Percentiles rank a stretch among this genome's conserved stretches.
Evolutionary conservation across 37 sponge, comb jelly and placozoan genomes (phyloP).

Genomic region (Beroe forskalii): DNA sequence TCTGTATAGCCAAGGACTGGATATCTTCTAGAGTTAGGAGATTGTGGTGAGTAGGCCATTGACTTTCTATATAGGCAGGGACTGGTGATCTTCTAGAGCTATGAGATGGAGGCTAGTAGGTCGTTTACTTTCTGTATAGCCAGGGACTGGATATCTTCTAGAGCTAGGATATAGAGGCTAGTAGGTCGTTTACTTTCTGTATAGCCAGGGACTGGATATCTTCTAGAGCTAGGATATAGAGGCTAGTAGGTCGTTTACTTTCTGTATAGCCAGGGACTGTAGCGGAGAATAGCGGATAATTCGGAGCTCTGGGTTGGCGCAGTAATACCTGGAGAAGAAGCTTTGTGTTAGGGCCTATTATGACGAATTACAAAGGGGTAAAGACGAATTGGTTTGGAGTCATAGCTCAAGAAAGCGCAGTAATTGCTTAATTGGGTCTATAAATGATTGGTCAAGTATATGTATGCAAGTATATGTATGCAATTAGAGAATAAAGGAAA

Average conservation of each 20-base stretch:
- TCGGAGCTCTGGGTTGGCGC: constrained; percentile 10
- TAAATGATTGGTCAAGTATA: too few relatives aligned
- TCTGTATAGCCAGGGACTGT: constrained; percentile 2
- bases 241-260: not conserved
- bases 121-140: not conserved
- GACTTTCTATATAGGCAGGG: not conserved
- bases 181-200: not conserved
- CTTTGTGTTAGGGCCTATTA: not conserved
- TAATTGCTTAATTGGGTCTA: too few relatives aligned
- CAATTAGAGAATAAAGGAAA: too few relatives aligned
- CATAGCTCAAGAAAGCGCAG: too few relatives aligned
- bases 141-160: constrained; percentile 39
- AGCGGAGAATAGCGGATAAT: constrained; percentile 21
- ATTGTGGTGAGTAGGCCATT: not conserved
- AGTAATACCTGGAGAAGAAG: constrained; percentile 27
- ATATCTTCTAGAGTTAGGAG: constrained; percentile 1
- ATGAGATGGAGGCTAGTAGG: not conserved
- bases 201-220: constrained; percentile 45
- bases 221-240: constrained; percentile 9
- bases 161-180: not conserved
- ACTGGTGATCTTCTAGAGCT: too few relatives aligned
- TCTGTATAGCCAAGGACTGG: too few relatives aligned
- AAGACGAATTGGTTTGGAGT: not conserved
- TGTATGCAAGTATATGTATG: too few relatives aligned
- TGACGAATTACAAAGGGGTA: not conserved